Evolutionary conservation across 1,140 invertebrate species (phyloP).

Genomic region (Callitettix versicolor): DNA sequence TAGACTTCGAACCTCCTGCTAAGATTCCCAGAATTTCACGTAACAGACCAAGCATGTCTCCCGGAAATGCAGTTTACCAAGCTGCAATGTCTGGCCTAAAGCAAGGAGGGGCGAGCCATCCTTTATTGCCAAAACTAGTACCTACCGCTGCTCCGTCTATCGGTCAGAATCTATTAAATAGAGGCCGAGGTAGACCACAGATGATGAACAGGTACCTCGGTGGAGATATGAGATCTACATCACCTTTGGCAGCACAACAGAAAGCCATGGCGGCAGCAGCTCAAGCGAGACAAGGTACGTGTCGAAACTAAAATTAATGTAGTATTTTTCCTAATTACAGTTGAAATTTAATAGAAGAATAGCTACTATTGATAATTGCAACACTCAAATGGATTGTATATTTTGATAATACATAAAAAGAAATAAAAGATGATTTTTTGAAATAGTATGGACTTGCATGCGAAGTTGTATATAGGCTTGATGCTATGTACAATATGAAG

Average conservation of each 20-base stretch:
- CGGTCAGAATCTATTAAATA: constrained; percentile 18
- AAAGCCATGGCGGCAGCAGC: constrained; percentile 1
- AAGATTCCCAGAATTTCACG: constrained; percentile 70
- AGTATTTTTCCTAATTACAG: too few species aligned
- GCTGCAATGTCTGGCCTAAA: constrained; percentile 31
- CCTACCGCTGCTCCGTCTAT: constrained; percentile 29
- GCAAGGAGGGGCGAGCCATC: constrained; percentile 38
- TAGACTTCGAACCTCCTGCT: constrained; percentile 84
- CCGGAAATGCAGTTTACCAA: constrained; percentile 27
- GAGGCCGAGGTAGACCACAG: constrained; percentile 34
- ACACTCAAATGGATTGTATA: too few species aligned
- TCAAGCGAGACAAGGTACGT: constrained; percentile 20
- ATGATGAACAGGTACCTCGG: constrained; percentile 22
- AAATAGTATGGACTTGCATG: background rate
- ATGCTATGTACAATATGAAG: too few species aligned
- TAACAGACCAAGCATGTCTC: constrained; percentile 34
- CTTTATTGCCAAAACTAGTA: constrained; percentile 41
- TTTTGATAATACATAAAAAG: background rate
- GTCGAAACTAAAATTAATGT: background rate
- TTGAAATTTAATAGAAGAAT: too few species aligned
- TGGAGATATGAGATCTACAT: constrained; percentile 8
- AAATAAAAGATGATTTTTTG: background rate
- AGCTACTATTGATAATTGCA: too few species aligned
- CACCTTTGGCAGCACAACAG: constrained; percentile 6
- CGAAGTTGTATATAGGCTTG: too few species aligned